Base-by-base conservation (phyloP, 1,140 invertebrate genomes). In the Drosophila saltans region DNA sequence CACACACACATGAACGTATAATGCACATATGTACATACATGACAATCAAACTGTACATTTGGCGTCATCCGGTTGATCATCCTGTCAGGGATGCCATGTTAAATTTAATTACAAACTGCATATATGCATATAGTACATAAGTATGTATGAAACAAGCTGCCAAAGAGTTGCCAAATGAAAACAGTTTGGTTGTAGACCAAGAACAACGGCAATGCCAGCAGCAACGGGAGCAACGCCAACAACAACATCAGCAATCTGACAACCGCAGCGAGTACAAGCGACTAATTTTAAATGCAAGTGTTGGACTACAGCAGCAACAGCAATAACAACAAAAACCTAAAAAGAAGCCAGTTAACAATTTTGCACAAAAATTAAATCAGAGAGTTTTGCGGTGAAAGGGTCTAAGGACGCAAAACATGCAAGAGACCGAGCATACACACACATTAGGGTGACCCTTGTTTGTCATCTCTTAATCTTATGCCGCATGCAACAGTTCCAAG, bases 231-330 rank as follows among this genome's bases (percentile, higher is more conserved):
- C 63, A 65, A 26, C 73, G 66, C 21, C 66, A 71, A 55, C 69
- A 75, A 16, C 56, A 61, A 28, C 56, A 80, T 69, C 55, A 85
- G 72, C 71, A 81, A 60, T 67, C 60, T 71, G 64, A 73, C 75
- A 88, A 80, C 83, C 83, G 67, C 82, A 88, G 68, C 82, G 74
- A 72, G 66, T 85, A 85, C 82, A 86, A 82, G 79, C 79, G 78
- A 88, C 83, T 80, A 80, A 86, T 88, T 88, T 88, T 69, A 39
- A 82, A 88, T 88, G 83, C 83, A 88, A 67, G 66, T 68, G 59
- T 72, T 68, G 66, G 43, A 68, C 62, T 52, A 52, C 21, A 48
- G 8, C 21, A 48, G n/a, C 45, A 26, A 52, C 21, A 43, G 1
- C 41, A 43, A 43, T n/a, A n/a, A 56, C 26, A 59, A 21, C n/a